These are phyloP conservation scores for Clarias pachynema DNA, from an alignment of 2,797 vertebrate genomes.

Conservation along the genomic window DNA sequence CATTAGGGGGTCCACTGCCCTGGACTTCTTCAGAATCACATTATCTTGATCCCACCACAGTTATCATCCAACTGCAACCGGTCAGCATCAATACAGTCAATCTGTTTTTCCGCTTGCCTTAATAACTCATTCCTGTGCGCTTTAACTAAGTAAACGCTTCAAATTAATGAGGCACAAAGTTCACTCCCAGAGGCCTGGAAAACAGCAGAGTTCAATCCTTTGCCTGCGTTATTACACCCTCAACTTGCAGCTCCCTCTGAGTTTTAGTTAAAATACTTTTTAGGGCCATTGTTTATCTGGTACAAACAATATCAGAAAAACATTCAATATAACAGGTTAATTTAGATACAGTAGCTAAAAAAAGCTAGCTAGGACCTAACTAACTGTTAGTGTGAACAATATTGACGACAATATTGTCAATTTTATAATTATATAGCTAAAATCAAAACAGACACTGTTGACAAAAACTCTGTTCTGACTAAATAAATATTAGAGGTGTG, in stretches of 20 bases:
- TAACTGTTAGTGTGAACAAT: not conserved
- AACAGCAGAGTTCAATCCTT: not conserved
- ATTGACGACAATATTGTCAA: not conserved
- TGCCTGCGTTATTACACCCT: not conserved
- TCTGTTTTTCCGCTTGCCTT: not conserved
- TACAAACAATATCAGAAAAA: not conserved
- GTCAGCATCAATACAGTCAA: constrained; percentile 20
- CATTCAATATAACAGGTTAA: not conserved
- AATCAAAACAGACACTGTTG: not conserved
- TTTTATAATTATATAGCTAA: not conserved
- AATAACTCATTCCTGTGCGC: not conserved
- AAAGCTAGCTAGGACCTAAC: not conserved
- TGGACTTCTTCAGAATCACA: constrained; percentile 19
- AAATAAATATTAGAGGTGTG: not conserved
- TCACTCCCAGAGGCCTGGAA: not conserved
- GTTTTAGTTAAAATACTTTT: not conserved
- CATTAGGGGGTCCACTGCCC: not conserved
- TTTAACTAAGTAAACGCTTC: constrained; percentile 13
- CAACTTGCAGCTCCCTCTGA: not conserved
- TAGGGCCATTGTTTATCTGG: not conserved
- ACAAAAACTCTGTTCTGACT: not conserved
- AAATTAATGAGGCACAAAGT: constrained; percentile 9
- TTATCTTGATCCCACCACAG: constrained; percentile 9
- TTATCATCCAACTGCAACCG: not conserved
- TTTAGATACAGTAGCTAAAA: no score